These are phyloP conservation scores for Nyctalus aviator DNA, from an alignment of 2,797 vertebrate genomes.

Conservation along the genomic window DNA sequence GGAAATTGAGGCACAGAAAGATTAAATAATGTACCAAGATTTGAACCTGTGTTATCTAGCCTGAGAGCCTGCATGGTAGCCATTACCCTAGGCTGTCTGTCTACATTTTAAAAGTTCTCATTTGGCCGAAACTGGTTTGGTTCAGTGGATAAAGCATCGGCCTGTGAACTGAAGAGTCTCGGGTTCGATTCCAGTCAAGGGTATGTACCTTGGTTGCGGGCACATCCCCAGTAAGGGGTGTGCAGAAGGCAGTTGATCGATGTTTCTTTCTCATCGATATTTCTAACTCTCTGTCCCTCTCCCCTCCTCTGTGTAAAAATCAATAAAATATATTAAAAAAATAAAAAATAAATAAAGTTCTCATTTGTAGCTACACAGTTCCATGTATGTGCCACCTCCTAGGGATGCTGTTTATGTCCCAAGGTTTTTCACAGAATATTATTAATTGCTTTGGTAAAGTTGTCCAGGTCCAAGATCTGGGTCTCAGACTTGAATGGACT, in stretches of 20 bases:
- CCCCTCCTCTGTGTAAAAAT: no score
- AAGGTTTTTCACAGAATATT: background rate
- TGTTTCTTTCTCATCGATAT: no score
- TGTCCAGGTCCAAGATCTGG: background rate
- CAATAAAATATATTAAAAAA: no score
- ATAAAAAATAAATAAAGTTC: background rate
- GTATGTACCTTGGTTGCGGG: no score
- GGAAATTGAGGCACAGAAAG: background rate
- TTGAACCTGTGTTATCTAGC: background rate
- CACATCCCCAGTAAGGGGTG: no score
- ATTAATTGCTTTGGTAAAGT: background rate
- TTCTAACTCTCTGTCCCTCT: no score
- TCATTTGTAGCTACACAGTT: background rate
- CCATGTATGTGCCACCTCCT: background rate
- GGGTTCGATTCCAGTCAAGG: no score
- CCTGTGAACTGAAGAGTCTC: no score
- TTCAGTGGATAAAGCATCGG: no score
- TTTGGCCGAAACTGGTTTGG: background rate
- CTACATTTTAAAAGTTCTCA: background rate
- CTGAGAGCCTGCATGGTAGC: background rate
- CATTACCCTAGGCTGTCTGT: background rate
- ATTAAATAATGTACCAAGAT: background rate
- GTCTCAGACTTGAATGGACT: background rate
- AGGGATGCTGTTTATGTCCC: background rate
- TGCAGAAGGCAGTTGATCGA: no score